Evolutionary conservation across 2,888 invertebrate genomes (phyloP), one percentile per base, ranked within the genome.

Genomic region (Tetragnatha montana): DNA sequence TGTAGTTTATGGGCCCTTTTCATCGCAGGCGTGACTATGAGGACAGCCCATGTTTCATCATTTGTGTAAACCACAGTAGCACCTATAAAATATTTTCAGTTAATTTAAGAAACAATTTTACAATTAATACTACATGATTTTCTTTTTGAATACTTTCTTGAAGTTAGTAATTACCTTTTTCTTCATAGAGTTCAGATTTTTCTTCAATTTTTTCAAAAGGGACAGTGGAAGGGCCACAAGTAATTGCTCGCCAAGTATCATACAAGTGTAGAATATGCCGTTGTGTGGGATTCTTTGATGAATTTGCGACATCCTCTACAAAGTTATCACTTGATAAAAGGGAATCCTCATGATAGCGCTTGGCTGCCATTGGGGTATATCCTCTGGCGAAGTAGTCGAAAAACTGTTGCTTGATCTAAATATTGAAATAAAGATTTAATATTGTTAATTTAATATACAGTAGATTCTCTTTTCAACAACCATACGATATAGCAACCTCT

Each of bases 191-290:
- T 69, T 69, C 8, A 7, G 69, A 69, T 69, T 69, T 69, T 69
- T 69, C 69, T 7, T n/a, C 2, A 71, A n/a, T 71, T 71, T 71
- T 71, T 22, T 71, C 71, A 71, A 71, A 71, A 19, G 71, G 71
- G 22, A 71, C 21, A 7, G 71, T 21, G n/a, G 22, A 19, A 8
- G 71, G n/a, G 19, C 71, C 71, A 4, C 7, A 71, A 71, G 7
- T 71, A n/a, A 71, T n/a, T 19, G 14, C 71, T 21, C n/a, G 71
- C 71, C 71, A 71, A 10, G 71, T n/a, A n/a, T 71, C 22, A 22
- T 71, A n/a, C 14, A 71, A 10, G 22, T 71, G 19, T 71, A n/a
- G 10, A n/a, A 71, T 71, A 3, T 71, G 22, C 22, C 22, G 22
- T 6, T 21, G 19, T n/a, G 19, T 8, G 4, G 22, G 71, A 22